These are phyloP conservation scores for Drosophila anomelani DNA, from an alignment of 2,888 invertebrate species.

Conservation along the genomic window DNA sequence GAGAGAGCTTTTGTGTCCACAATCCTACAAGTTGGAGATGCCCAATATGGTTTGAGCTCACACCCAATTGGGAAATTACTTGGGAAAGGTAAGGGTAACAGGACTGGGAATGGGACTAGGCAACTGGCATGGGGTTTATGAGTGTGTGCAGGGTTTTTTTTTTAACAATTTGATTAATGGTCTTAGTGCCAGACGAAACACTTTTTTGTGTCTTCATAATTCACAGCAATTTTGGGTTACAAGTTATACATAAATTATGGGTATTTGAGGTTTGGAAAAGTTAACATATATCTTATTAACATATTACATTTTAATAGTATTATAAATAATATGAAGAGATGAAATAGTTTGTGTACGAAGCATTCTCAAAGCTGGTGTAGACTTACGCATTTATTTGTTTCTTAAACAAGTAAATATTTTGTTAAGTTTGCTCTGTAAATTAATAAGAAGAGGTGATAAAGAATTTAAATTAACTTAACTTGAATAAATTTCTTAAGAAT, in stretches of 20 bases:
- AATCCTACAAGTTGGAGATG: conserved; percentile 47
- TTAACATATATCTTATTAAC: not conserved
- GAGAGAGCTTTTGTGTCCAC: conserved; percentile 47
- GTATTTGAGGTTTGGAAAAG: too few relatives aligned
- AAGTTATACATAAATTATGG: not conserved
- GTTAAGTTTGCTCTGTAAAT: not conserved
- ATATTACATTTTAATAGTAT: not conserved
- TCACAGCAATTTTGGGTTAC: not conserved
- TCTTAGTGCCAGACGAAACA: conserved; percentile 9
- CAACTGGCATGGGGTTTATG: not conserved
- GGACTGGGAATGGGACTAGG: not conserved
- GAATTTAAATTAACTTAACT: not conserved
- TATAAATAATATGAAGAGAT: not conserved
- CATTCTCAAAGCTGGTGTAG: not conserved
- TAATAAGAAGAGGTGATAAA: not conserved
- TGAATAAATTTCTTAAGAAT: not conserved
- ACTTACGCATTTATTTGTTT: too few relatives aligned
- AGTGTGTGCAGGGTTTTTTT: not conserved
- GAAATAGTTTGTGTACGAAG: not conserved
- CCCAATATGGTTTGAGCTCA: conserved; percentile 29
- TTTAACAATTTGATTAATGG: conserved; percentile 30
- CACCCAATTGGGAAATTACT: conserved; percentile 27
- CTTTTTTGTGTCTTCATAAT: not conserved
- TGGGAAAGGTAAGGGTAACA: not conserved
- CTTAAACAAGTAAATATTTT: not conserved